phyloP scores from a whole-genome alignment of 2,888 invertebrate genomes.

The Allophyes oxyacanthae region DNA sequence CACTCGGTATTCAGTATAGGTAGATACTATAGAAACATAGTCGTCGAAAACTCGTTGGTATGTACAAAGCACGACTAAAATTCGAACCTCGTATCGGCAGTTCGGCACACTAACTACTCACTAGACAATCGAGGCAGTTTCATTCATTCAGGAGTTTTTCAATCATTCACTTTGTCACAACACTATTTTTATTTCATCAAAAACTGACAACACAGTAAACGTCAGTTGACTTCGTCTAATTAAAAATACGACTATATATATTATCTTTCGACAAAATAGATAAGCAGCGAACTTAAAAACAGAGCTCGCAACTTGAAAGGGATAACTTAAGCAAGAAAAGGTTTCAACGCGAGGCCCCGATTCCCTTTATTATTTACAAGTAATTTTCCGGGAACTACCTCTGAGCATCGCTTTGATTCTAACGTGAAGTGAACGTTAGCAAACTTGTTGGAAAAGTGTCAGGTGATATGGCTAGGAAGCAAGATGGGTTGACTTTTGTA shows the following conservation, averaged over 20 bases:
- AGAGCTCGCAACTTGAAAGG: constrained; percentile 58
- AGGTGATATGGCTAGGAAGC: constrained; percentile 9
- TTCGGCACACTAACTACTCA: no score
- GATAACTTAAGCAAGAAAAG: constrained; percentile 63
- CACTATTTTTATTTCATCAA: no score
- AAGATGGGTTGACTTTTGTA: constrained; percentile 1
- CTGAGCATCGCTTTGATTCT: constrained; percentile 68
- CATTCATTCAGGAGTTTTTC: no score
- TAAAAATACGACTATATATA: constrained; percentile 7
- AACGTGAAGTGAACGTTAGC: constrained; percentile 59
- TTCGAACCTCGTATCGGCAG: no score
- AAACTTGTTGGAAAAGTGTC: constrained; percentile 41
- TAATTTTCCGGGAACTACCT: constrained; percentile 71
- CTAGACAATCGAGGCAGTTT: no score
- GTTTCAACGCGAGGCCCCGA: constrained; percentile 59
- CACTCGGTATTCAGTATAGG: no score
- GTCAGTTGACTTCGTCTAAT: no score
- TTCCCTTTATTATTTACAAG: constrained; percentile 75
- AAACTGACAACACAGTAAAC: no score
- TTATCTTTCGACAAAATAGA: constrained; percentile 23
- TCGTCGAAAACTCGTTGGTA: no score
- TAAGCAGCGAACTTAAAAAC: constrained; percentile 50
- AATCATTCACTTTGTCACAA: no score
- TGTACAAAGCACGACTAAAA: no score
- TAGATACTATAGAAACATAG: no score